Percentiles rank a stretch among this genome's conserved stretches.
Conservation (phyloP, 92 coral and sea anemone genomes). For the Palythoa caribaeorum region DNA sequence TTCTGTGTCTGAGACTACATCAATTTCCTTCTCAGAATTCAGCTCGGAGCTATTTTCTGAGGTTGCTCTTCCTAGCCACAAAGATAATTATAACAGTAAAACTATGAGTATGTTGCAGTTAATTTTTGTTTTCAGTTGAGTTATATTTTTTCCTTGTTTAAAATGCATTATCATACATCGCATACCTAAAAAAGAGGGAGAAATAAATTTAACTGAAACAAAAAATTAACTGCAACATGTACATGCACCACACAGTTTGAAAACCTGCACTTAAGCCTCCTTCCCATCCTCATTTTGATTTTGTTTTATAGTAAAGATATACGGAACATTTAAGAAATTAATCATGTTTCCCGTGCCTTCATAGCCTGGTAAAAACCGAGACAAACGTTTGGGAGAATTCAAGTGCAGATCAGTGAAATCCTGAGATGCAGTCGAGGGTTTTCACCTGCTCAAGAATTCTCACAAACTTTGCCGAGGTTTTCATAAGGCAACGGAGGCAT, state of each 20-base stretch:
- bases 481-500: constrained; percentile 9
- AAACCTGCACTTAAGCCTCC: constrained; percentile 25
- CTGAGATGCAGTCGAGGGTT: no score
- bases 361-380: no score
- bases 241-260: constrained; percentile 46
- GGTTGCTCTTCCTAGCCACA: constrained; percentile 2
- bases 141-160: constrained; percentile 12
- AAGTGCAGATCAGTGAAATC: no score
- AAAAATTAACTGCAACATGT: constrained; percentile 26
- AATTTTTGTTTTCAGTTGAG: background rate
- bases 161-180: constrained; percentile 44
- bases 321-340: constrained; percentile 14
- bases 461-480: background rate
- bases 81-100: background rate
- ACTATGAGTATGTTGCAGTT: constrained; percentile 16
- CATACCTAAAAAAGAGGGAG: constrained; percentile 35
- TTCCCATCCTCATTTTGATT: constrained; percentile 38
- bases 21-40: background rate
- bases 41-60: background rate
- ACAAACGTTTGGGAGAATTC: no score
- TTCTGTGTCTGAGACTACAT: constrained; percentile 5
- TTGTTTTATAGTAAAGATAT: constrained; percentile 28
- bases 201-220: constrained; percentile 21
- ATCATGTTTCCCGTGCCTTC: no score
- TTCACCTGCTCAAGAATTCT: no score